Percentiles rank a stretch among this genome's conserved stretches.
Conservation (phyloP, 2,113 vertebrate species). For the Puntigrus tetrazona region DNA sequence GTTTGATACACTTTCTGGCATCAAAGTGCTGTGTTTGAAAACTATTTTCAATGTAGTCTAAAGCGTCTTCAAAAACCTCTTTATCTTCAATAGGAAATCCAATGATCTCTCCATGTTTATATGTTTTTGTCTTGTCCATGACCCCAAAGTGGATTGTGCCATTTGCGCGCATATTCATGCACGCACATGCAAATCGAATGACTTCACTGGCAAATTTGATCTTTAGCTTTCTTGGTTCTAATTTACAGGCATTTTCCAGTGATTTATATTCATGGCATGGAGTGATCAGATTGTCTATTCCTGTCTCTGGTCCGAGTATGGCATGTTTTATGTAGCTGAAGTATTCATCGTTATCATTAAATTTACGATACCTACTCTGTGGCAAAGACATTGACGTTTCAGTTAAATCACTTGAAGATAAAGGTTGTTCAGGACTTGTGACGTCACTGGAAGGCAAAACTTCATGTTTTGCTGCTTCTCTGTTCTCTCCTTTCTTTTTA, state of each 20-base stretch:
- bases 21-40: constrained; percentile 50
- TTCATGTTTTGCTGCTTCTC: neutral
- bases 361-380: constrained; percentile 67
- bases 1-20: constrained; percentile 76
- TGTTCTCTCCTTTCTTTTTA: neutral
- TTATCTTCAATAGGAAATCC: constrained; percentile 71
- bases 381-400: constrained; percentile 50
- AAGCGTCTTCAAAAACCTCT: constrained; percentile 73
- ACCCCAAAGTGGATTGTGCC: constrained; percentile 85
- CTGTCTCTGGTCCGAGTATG: constrained; percentile 79
- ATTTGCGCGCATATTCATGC: constrained; percentile 82
- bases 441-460: neutral
- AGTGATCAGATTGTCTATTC: constrained; percentile 71
- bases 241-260: constrained; percentile 65
- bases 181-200: constrained; percentile 78
- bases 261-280: constrained; percentile 85
- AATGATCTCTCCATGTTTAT: constrained; percentile 75
- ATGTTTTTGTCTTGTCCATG: constrained; percentile 71
- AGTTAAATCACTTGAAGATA: neutral
- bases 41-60: constrained; percentile 73
- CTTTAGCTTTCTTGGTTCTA: constrained; percentile 71
- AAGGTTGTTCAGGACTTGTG: neutral
- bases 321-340: constrained; percentile 74
- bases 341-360: constrained; percentile 66
- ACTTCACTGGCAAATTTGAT: constrained; percentile 80